Percentiles rank a stretch among this genome's conserved stretches.
Evolutionary conservation across 1,140 invertebrate genomes (phyloP).

Genomic region (Brachionus koreanus): DNA sequence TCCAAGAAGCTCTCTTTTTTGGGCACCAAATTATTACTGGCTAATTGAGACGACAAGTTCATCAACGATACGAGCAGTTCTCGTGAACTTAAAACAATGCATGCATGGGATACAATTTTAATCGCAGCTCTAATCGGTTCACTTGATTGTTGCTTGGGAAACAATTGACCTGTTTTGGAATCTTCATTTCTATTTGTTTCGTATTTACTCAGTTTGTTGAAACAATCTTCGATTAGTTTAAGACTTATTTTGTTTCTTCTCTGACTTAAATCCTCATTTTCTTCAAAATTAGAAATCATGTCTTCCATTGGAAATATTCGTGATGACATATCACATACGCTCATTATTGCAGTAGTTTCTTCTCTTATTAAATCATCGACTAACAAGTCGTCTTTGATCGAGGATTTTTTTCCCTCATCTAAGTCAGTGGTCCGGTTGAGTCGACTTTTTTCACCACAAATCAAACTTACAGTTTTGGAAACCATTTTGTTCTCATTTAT

Average conservation of each 20-base stretch:
- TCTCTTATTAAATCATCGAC: neutral
- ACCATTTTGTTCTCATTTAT: neutral
- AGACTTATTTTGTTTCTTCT: neutral
- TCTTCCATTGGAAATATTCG: conserved; percentile 8
- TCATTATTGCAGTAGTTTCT: neutral
- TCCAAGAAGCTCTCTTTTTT: neutral
- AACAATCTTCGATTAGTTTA: conserved; percentile 3
- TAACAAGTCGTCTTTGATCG: neutral
- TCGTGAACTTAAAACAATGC: neutral
- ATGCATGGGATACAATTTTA: neutral
- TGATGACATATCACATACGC: conserved; percentile 7
- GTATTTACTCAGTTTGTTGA: neutral
- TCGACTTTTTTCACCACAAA: neutral
- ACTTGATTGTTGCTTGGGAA: neutral
- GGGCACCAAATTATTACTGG: neutral
- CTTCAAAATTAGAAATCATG: neutral
- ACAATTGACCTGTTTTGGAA: neutral
- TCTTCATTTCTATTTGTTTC: neutral
- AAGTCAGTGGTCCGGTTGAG: neutral
- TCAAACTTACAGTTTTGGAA: neutral
- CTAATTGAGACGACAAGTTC: neutral
- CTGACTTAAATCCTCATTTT: neutral
- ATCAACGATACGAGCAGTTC: neutral
- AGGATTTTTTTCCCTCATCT: neutral
- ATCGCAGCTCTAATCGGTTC: neutral